Evolutionary conservation across 2,797 vertebrate species (phyloP).

Genomic region (Neoniphon sammara): DNA sequence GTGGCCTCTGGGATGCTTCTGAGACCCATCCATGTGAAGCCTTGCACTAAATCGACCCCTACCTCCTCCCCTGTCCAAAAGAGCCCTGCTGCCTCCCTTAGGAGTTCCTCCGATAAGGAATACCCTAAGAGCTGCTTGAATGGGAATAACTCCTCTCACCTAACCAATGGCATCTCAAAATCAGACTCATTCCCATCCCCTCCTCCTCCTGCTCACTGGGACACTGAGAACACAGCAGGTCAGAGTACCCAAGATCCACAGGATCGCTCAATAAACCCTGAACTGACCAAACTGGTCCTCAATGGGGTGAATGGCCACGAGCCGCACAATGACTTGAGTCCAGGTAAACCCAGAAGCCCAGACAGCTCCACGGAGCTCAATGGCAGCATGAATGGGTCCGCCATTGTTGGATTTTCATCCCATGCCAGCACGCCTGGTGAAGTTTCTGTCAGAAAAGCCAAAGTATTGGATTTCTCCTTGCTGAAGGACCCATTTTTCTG

Average conservation of each 20-base stretch:
- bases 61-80: conserved; percentile 71
- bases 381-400: conserved; percentile 72
- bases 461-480: conserved; percentile 87
- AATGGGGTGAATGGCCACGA: conserved; percentile 69
- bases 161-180: conserved; percentile 79
- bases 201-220: conserved; percentile 51
- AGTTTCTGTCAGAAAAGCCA: conserved; percentile 62
- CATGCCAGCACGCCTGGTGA: conserved; percentile 62
- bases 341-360: conserved; percentile 57
- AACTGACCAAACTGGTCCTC: conserved; percentile 75
- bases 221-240: conserved; percentile 59
- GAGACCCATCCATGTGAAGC: conserved; percentile 78
- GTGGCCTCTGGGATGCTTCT: conserved; percentile 93
- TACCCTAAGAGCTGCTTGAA: conserved; percentile 75
- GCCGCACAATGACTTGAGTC: conserved; percentile 57
- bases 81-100: conserved; percentile 70
- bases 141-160: conserved; percentile 67
- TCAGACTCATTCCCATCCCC: conserved; percentile 64
- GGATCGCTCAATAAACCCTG: conserved; percentile 63
- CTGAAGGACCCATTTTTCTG: conserved; percentile 91
- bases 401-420: conserved; percentile 61
- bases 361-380: conserved; percentile 70
- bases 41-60: conserved; percentile 40
- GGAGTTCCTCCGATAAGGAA: conserved; percentile 77
- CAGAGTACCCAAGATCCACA: conserved; percentile 55